Conservation (phyloP, 2,888 invertebrate species). For the Acanthoscelides obtectus region DNA sequence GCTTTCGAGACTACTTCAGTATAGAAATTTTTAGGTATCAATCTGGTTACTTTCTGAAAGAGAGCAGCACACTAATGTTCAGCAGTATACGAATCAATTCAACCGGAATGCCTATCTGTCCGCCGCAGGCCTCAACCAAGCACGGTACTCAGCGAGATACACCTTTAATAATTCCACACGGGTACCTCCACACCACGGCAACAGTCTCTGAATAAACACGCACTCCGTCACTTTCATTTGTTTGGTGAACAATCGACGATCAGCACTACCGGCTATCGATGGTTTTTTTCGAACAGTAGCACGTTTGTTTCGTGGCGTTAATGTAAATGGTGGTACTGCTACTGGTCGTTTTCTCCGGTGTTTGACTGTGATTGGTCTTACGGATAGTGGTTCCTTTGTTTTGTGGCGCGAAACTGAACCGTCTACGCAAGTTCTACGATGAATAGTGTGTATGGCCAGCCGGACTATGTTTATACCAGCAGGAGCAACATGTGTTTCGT, state of each 20-base stretch:
- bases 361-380: not conserved
- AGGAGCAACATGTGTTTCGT: conserved; percentile 38
- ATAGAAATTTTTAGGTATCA: too few species aligned
- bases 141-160: not conserved
- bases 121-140: not conserved
- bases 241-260: not conserved
- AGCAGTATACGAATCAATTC: not conserved
- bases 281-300: not conserved
- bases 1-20: too few species aligned
- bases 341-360: not conserved
- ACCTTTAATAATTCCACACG: not conserved
- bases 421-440: conserved; percentile 20
- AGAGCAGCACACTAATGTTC: not conserved
- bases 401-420: not conserved
- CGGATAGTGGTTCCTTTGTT: conserved; percentile 6
- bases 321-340: not conserved
- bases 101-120: not conserved
- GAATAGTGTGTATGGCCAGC: conserved; percentile 35
- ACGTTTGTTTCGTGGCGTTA: not conserved
- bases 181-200: conserved; percentile 17
- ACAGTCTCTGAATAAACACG: conserved; percentile 13
- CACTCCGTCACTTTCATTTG: conserved; percentile 6
- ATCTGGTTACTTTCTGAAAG: not conserved
- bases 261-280: not conserved
- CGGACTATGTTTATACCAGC: conserved; percentile 28